phyloP scores from a whole-genome alignment of 2,113 vertebrate species.

The Burhinus bistriatus region DNA sequence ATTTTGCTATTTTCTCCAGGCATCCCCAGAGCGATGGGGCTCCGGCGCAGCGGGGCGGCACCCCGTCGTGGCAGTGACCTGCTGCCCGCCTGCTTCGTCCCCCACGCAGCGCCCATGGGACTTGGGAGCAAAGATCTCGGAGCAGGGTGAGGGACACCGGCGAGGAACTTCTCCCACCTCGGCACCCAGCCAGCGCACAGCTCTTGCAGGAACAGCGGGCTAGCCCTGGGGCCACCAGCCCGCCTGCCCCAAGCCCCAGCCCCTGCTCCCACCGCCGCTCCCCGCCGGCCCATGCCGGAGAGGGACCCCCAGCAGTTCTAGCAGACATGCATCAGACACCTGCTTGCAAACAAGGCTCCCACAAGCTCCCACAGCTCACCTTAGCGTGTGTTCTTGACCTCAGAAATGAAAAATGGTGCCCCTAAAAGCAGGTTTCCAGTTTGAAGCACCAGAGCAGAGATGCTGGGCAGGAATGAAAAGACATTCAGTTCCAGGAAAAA shows the following conservation, averaged over 20 bases:
- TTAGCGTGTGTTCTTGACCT: not conserved
- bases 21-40: not conserved
- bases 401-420: not conserved
- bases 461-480: not conserved
- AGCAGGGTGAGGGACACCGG: not conserved
- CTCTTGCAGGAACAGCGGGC: not conserved
- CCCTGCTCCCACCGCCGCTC: not conserved
- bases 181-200: accelerated
- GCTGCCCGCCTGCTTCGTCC: accelerated
- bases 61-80: accelerated
- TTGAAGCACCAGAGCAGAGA: not conserved
- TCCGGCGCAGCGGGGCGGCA: not conserved
- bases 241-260: not conserved
- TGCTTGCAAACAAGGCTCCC: not conserved
- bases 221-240: not conserved
- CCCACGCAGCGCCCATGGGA: not conserved
- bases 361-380: not conserved
- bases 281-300: too few relatives aligned
- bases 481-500: not conserved
- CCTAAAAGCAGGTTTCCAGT: not conserved
- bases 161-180: not conserved
- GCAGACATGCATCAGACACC: not conserved
- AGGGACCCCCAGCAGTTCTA: not conserved
- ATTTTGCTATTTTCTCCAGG: not conserved
- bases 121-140: not conserved